These are phyloP conservation scores for Palythoa grandis DNA, from an alignment of 92 coral and sea anemone genomes.

Conservation along the genomic window DNA sequence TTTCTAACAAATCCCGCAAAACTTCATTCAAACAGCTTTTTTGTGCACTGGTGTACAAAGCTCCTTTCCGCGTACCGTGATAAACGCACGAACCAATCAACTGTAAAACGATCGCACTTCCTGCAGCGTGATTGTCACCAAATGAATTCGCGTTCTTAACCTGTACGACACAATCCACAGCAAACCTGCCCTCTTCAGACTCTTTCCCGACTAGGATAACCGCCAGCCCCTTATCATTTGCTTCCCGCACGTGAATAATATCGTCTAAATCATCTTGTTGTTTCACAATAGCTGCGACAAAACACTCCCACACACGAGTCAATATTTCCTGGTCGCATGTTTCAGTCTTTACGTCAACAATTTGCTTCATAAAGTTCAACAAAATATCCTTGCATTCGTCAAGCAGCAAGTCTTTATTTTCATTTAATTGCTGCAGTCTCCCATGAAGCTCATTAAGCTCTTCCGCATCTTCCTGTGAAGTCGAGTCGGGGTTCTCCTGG, in stretches of 20 bases:
- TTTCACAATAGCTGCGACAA: slow-evolving; percentile 28
- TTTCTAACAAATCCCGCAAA: slow-evolving; percentile 13
- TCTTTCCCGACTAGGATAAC: slow-evolving; percentile 26
- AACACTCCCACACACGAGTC: slow-evolving; percentile 26
- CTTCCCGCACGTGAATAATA: slow-evolving; percentile 34
- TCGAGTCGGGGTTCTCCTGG: background rate
- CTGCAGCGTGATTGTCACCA: background rate
- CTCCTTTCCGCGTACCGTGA: slow-evolving; percentile 42
- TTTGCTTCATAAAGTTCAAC: slow-evolving; percentile 19
- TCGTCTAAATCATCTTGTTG: slow-evolving; percentile 34
- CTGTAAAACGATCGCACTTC: slow-evolving; percentile 20
- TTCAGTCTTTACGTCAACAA: slow-evolving; percentile 16
- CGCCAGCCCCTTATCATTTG: slow-evolving; percentile 36
- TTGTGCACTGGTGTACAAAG: slow-evolving; percentile 22
- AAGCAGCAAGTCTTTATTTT: slow-evolving; percentile 26
- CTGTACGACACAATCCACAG: slow-evolving; percentile 33
- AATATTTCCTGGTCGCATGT: background rate
- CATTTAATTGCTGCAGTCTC: slow-evolving; percentile 21
- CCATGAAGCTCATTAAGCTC: slow-evolving; percentile 34
- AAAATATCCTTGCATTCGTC: slow-evolving; percentile 25
- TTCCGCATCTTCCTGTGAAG: slow-evolving; percentile 7
- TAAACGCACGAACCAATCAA: slow-evolving; percentile 36
- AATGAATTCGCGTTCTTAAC: slow-evolving; percentile 8
- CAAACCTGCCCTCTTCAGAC: slow-evolving; percentile 11
- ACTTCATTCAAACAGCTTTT: slow-evolving; percentile 19